phyloP scores from a whole-genome alignment of 2,888 invertebrate genomes.

The Panzeria rudis region DNA sequence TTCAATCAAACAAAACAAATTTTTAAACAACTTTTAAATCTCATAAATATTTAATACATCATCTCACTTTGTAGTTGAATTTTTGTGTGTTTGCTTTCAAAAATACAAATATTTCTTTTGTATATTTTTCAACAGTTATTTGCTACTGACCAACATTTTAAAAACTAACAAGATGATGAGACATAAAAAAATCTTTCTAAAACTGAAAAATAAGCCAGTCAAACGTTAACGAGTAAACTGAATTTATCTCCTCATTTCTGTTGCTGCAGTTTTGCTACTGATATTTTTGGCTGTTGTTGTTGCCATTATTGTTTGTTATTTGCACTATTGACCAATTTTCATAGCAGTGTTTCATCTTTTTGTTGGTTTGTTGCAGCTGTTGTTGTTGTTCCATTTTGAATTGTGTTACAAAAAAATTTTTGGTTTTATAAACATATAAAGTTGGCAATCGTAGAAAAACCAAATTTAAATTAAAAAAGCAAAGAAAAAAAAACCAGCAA shows the following conservation, averaged over 20 bases:
- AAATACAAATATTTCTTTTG: conserved; percentile 13
- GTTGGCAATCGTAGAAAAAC: conserved; percentile 33
- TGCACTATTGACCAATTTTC: conserved; percentile 71
- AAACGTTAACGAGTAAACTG: conserved; percentile 44
- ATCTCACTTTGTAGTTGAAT: background rate
- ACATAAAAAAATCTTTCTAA: conserved; percentile 46
- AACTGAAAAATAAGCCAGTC: conserved; percentile 40
- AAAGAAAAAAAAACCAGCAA: conserved; percentile 11
- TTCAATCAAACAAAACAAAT: background rate
- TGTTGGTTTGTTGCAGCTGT: background rate
- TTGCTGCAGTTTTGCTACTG: background rate
- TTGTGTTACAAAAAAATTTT: conserved; percentile 39
- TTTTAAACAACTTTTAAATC: background rate
- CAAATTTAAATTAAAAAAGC: conserved; percentile 2
- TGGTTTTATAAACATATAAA: conserved; percentile 23
- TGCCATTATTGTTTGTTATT: conserved; percentile 43
- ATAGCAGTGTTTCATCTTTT: conserved; percentile 51
- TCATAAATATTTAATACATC: conserved; percentile 46
- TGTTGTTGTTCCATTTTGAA: conserved; percentile 10
- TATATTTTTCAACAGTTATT: conserved; percentile 25
- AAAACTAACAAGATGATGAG: conserved; percentile 50
- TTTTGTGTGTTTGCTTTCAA: background rate
- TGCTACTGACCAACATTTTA: conserved; percentile 53
- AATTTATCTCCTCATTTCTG: conserved; percentile 7
- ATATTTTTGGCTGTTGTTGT: conserved; percentile 1